Conservation (phyloP, 2,113 vertebrate genomes). For the Saimiri boliviensis region DNA sequence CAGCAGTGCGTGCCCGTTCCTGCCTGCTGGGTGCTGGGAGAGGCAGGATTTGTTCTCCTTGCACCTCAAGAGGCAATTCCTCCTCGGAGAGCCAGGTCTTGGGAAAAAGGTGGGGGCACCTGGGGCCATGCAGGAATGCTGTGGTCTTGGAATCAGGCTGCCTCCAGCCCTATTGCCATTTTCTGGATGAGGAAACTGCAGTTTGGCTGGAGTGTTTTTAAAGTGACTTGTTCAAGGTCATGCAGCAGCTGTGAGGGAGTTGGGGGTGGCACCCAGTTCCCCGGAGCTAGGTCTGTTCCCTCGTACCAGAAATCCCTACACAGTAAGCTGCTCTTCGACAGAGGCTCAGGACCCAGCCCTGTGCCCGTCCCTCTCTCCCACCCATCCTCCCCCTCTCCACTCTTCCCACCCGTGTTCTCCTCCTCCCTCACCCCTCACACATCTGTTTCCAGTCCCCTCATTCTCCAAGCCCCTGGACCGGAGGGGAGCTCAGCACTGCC, state of each 20-base stretch:
- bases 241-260: rapidly evolving
- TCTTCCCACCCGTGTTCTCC: too few relatives aligned
- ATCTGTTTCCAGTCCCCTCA: rapidly evolving
- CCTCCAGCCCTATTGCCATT: neutral
- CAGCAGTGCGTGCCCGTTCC: rapidly evolving
- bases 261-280: neutral
- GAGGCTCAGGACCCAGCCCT: neutral
- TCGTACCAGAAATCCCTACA: neutral
- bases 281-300: neutral
- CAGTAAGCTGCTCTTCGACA: rapidly evolving
- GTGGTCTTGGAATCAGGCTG: neutral
- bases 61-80: rapidly evolving
- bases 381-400: neutral
- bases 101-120: too few relatives aligned
- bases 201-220: neutral
- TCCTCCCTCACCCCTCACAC: rapidly evolving
- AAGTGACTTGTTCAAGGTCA: neutral
- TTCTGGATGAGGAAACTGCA: neutral
- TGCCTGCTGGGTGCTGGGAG: neutral
- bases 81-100: neutral
- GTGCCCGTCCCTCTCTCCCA: rapidly evolving
- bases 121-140: neutral
- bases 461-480: neutral
- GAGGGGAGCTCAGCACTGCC: neutral
- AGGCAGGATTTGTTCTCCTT: neutral